Evolutionary conservation across 2,113 vertebrate species (phyloP).

Genomic region (Microcebus ravelobensis): DNA sequence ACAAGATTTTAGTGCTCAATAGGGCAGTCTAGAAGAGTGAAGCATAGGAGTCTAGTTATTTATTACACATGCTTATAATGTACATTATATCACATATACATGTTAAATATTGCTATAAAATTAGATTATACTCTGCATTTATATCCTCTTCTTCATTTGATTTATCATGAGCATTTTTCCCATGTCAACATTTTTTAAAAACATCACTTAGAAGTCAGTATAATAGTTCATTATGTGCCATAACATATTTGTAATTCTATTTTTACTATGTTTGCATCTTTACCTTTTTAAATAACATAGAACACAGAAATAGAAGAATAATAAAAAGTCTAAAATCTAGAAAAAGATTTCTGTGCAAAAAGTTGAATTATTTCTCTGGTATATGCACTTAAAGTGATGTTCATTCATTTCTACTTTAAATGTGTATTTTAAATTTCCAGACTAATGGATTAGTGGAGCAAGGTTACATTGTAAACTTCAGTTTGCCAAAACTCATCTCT

Average conservation of each 20-base stretch:
- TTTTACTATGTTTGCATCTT: background rate
- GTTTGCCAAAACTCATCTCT: too few species aligned
- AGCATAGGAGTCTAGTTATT: background rate
- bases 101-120: background rate
- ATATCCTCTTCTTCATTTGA: background rate
- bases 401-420: too few species aligned
- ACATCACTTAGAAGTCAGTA: background rate
- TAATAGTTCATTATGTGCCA: background rate
- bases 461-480: too few species aligned
- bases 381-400: background rate
- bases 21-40: background rate
- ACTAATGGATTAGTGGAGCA: too few species aligned
- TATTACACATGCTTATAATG: background rate
- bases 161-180: background rate
- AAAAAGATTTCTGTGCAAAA: background rate
- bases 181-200: background rate
- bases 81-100: too few species aligned
- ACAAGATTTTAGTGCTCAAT: background rate
- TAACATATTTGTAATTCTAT: background rate
- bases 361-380: background rate
- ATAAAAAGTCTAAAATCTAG: background rate
- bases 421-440: too few species aligned
- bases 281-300: background rate
- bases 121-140: background rate
- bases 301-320: background rate